Conservation (phyloP, 2,888 invertebrate species). For the Trimorus sp. region DNA sequence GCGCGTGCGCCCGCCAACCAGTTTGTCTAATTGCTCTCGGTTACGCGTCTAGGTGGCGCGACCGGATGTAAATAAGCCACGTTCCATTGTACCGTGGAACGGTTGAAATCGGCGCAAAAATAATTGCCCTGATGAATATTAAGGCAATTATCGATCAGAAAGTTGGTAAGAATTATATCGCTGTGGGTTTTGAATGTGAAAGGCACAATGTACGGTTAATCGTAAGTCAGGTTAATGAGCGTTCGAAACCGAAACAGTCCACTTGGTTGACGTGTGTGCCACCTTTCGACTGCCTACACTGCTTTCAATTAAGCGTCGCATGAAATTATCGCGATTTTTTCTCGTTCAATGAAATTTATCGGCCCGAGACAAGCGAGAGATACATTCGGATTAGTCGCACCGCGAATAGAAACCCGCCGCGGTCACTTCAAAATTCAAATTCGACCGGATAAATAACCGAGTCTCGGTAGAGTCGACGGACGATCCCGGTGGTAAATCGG, state of each 20-base stretch:
- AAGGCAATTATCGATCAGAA: slow-evolving; percentile 42
- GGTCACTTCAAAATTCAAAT: neutral
- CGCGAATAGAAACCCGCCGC: slow-evolving; percentile 4
- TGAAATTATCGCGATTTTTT: too few relatives aligned
- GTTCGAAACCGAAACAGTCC: slow-evolving; percentile 33
- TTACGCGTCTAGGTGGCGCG: slow-evolving; percentile 34
- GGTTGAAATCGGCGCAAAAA: slow-evolving; percentile 23
- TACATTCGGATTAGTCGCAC: neutral
- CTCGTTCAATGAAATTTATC: too few relatives aligned
- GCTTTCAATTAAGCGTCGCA: too few relatives aligned
- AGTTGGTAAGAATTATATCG: slow-evolving; percentile 31
- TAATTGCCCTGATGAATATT: slow-evolving; percentile 34
- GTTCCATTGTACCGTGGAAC: slow-evolving; percentile 35
- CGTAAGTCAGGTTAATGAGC: slow-evolving; percentile 41
- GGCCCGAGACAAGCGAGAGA: neutral
- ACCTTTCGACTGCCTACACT: too few relatives aligned
- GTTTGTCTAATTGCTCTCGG: slow-evolving; percentile 43
- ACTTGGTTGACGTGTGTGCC: slow-evolving; percentile 13
- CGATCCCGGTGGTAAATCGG: neutral
- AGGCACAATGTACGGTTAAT: slow-evolving; percentile 39
- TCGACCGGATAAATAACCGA: neutral
- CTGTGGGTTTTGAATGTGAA: slow-evolving; percentile 45
- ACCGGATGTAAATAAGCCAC: slow-evolving; percentile 46
- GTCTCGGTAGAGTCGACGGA: neutral
- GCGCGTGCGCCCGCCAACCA: slow-evolving; percentile 14